A percentile compares a stretch with the other conserved stretches of the same genome.
Conservation (phyloP, 2,797 vertebrate species). For the Pangasius sanitwongsei region DNA sequence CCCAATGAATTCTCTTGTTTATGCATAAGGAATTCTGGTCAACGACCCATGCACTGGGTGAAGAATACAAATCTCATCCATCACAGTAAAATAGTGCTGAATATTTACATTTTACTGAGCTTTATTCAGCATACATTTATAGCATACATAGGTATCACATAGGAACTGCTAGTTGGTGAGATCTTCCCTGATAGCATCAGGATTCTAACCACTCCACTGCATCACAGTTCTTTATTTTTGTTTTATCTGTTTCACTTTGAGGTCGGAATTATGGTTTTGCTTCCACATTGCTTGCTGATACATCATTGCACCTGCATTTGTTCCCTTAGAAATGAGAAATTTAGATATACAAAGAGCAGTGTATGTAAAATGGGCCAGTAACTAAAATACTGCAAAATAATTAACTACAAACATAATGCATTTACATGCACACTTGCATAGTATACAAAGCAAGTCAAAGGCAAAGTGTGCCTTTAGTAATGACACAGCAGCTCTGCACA, state of each 20-base stretch:
- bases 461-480: background rate
- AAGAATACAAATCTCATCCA: background rate
- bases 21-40: background rate
- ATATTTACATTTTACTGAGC: background rate
- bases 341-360: background rate
- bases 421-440: background rate
- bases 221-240: constrained; percentile 34
- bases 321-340: constrained; percentile 1
- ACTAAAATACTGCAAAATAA: background rate
- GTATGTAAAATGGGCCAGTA: background rate
- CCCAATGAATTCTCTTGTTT: background rate
- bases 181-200: constrained; percentile 15
- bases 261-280: constrained; percentile 34
- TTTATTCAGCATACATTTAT: background rate
- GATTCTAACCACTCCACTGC: background rate
- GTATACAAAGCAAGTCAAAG: background rate
- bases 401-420: background rate
- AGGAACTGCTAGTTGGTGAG: constrained; percentile 1
- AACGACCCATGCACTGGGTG: background rate
- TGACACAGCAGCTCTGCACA: constrained; percentile 15
- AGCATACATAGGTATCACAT: constrained; percentile 8
- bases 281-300: constrained; percentile 18
- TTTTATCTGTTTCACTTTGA: constrained; percentile 39
- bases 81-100: background rate
- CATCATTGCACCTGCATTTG: background rate